Conservation (phyloP, 2,797 vertebrate species). For the Peromyscus nudipes region DNA sequence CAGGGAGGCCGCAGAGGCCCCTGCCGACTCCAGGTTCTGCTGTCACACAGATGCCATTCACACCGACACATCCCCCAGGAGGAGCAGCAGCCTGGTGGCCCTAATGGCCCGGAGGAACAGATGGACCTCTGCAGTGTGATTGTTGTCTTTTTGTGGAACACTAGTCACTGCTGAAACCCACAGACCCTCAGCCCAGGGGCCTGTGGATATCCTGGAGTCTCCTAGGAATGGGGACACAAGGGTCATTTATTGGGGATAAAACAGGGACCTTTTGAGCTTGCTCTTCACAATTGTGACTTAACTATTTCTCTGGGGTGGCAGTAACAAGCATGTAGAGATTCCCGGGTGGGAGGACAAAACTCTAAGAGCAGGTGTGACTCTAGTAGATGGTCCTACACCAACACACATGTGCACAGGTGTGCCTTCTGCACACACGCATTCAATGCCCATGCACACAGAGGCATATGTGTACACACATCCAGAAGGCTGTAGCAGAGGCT, state of each 20-base stretch:
- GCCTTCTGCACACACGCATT: neutral
- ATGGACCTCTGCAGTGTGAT: slow-evolving; percentile 41
- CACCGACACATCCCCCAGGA: slow-evolving; percentile 52
- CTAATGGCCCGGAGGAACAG: slow-evolving; percentile 24
- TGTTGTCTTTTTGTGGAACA: slow-evolving; percentile 42
- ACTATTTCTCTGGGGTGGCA: neutral
- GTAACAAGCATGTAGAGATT: neutral
- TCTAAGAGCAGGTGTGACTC: neutral
- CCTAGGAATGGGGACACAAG: accelerated
- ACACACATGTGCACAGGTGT: neutral
- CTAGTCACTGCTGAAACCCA: neutral
- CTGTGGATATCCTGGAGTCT: neutral
- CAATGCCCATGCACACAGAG: neutral
- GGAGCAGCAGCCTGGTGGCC: slow-evolving; percentile 45
- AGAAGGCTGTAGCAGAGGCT: accelerated
- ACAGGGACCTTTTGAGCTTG: neutral
- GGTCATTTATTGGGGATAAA: neutral
- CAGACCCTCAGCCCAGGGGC: neutral
- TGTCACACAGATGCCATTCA: neutral
- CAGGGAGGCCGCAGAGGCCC: neutral
- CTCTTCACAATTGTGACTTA: neutral
- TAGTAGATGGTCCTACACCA: neutral
- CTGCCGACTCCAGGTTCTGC: neutral
- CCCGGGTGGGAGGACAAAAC: too few relatives aligned
- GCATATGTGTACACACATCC: neutral